Percentiles rank a stretch among this genome's conserved stretches.
phyloP scores from a whole-genome alignment of 53 echinoderm and acorn worm species.

The Paracentrotus lividus region DNA sequence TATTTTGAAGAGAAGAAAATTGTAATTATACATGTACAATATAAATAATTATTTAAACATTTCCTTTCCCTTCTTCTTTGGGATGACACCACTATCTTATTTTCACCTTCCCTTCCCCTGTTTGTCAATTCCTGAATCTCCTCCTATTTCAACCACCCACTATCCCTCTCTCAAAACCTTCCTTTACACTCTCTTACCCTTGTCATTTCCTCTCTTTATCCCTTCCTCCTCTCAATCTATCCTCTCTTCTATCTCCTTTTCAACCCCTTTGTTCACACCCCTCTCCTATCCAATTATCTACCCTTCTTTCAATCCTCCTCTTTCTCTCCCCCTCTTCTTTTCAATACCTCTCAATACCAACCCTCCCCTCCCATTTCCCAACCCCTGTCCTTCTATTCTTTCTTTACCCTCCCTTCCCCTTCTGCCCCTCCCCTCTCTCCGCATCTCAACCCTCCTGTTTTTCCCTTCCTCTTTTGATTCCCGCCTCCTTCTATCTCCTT shows the following conservation, averaged over 20 bases:
- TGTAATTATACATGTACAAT: no score
- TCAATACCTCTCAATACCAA: background rate
- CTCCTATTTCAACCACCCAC: background rate
- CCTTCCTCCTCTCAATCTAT: background rate
- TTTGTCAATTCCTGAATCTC: background rate
- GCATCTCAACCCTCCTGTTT: background rate
- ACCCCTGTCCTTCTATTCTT: background rate
- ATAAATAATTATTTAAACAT: no score
- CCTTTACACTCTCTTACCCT: background rate
- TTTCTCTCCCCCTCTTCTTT: background rate
- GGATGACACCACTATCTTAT: no score
- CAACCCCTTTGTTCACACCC: background rate
- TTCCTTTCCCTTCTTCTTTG: no score
- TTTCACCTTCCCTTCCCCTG: background rate
- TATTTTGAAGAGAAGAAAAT: no score
- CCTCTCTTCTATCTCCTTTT: background rate
- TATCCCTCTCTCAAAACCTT: background rate
- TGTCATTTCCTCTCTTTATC: background rate
- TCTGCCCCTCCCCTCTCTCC: background rate
- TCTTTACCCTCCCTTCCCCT: background rate
- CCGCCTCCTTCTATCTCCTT: background rate
- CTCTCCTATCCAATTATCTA: background rate
- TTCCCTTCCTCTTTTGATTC: background rate
- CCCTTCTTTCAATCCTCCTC: background rate
- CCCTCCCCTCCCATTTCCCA: background rate